These are phyloP conservation scores for Villa cingulata DNA, from an alignment of 2,888 invertebrate species.

Conservation along the genomic window DNA sequence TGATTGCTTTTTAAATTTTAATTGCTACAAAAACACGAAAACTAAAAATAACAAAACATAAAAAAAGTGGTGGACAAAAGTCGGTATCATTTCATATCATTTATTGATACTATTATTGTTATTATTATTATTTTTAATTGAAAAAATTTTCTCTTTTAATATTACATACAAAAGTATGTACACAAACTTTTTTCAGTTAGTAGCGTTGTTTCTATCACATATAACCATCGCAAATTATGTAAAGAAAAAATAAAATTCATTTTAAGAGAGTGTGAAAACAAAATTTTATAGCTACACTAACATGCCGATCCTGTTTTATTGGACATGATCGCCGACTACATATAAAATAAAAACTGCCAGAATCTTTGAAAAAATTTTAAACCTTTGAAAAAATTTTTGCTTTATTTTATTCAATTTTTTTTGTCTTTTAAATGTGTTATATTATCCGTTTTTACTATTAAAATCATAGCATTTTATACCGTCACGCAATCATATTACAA, in stretches of 20 bases:
- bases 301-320: constrained; percentile 10
- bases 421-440: too few species aligned
- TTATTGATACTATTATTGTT: neutral
- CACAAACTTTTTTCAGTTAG: too few species aligned
- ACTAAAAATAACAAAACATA: neutral
- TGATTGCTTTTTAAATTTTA: neutral
- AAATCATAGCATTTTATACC: neutral
- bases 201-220: too few species aligned
- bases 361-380: too few species aligned
- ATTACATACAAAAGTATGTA: too few species aligned
- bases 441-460: too few species aligned
- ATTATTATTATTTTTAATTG: neutral
- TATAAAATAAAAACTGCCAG: neutral
- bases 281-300: constrained; percentile 5
- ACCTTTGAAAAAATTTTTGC: too few species aligned
- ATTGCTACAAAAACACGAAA: neutral
- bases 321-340: constrained; percentile 3
- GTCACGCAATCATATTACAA: neutral
- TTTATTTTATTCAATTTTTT: too few species aligned
- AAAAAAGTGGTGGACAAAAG: neutral
- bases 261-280: constrained; percentile 8
- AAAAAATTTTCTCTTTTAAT: neutral
- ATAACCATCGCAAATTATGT: neutral
- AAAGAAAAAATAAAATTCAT: neutral
- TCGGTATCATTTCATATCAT: neutral